Conservation (phyloP, 53 echinoderm and acorn worm genomes). For the Hippasteria phrygiana region DNA sequence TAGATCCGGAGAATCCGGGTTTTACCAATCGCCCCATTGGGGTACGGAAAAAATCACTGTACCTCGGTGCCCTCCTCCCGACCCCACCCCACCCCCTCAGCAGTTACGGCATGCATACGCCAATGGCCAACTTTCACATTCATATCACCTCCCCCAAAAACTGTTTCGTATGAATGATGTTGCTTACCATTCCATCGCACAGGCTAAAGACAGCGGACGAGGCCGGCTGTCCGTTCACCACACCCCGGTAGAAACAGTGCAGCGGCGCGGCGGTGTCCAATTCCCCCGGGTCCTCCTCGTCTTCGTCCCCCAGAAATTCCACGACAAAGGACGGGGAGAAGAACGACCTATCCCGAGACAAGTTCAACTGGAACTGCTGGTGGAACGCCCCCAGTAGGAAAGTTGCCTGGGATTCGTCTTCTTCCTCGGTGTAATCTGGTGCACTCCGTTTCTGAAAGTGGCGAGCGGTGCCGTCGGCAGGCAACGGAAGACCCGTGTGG, state of each 20-base stretch:
- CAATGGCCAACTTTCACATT: too few species aligned
- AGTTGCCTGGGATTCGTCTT: slow-evolving; percentile 37
- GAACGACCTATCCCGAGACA: slow-evolving; percentile 82
- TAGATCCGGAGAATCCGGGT: too few species aligned
- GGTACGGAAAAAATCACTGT: too few species aligned
- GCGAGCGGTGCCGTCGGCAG: slow-evolving; percentile 13
- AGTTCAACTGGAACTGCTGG: slow-evolving; percentile 78
- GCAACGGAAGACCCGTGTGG: slow-evolving; percentile 63
- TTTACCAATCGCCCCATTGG: too few species aligned
- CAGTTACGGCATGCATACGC: too few species aligned
- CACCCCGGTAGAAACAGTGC: slow-evolving; percentile 95
- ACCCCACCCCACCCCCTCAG: too few species aligned
- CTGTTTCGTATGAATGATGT: too few species aligned
- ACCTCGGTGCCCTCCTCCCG: too few species aligned
- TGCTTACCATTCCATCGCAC: slow-evolving; percentile 96
- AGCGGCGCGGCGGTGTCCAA: slow-evolving; percentile 54
- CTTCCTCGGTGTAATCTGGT: neutral
- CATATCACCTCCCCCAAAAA: too few species aligned
- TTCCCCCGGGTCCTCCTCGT: slow-evolving; percentile 56
- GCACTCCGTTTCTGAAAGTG: slow-evolving; percentile 82
- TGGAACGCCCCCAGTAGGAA: slow-evolving; percentile 91
- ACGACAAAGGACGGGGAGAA: slow-evolving; percentile 81
- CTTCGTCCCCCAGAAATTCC: slow-evolving; percentile 78
- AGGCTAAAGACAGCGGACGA: slow-evolving; percentile 91
- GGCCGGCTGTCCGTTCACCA: slow-evolving; percentile 80